Percentiles rank a stretch among this genome's conserved stretches.
Evolutionary conservation across 2,113 vertebrate species (phyloP).

Genomic region (Heterochromis multidens): DNA sequence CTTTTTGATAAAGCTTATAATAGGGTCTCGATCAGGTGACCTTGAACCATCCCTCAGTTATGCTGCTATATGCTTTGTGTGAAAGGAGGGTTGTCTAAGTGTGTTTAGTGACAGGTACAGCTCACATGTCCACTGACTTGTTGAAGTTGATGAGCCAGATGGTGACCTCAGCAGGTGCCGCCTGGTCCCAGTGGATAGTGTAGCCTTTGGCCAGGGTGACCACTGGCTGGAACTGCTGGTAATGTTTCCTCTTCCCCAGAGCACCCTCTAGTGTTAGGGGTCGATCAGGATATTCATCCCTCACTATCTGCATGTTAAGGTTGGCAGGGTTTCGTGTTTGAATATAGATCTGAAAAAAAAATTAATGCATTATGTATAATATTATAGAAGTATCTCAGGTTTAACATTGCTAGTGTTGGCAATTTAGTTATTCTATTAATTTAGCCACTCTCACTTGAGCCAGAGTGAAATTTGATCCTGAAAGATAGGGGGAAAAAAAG

Average conservation of each 20-base stretch:
- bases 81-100: too few species aligned
- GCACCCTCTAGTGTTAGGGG: slow-evolving; percentile 88
- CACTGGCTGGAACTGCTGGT: slow-evolving; percentile 97
- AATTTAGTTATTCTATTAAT: background rate
- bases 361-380: background rate
- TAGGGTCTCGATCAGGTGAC: too few species aligned
- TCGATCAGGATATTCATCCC: slow-evolving; percentile 84
- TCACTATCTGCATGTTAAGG: slow-evolving; percentile 87
- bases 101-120: background rate
- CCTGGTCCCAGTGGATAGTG: slow-evolving; percentile 93
- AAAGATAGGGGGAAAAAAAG: too few species aligned
- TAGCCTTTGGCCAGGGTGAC: slow-evolving; percentile 89
- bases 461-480: background rate
- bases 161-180: slow-evolving; percentile 86
- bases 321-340: slow-evolving; percentile 87
- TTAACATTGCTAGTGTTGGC: background rate
- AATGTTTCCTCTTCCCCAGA: slow-evolving; percentile 87
- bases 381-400: background rate
- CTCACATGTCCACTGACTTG: slow-evolving; percentile 78
- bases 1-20: too few species aligned
- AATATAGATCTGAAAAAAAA: slow-evolving; percentile 83
- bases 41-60: too few species aligned
- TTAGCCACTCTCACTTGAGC: background rate
- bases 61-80: too few species aligned
- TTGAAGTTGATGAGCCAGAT: slow-evolving; percentile 99